Conservation (phyloP, 2,113 vertebrate genomes). For the Brevimyrus niger region DNA sequence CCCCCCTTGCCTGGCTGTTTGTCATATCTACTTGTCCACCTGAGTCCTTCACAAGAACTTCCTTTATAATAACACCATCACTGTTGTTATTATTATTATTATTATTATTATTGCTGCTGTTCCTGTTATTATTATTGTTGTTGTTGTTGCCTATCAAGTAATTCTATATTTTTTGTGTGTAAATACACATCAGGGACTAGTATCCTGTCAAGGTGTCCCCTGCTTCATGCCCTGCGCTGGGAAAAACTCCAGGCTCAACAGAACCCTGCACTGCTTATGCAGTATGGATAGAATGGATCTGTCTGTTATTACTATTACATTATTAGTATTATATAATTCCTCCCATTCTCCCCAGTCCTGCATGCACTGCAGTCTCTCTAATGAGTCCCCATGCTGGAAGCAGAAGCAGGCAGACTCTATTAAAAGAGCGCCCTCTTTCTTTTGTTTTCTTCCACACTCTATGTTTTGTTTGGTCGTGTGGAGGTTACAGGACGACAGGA, state of each 20-base stretch:
- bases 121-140: background rate
- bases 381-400: background rate
- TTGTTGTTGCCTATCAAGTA: background rate
- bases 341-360: background rate
- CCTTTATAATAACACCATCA: background rate
- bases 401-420: background rate
- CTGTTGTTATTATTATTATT: background rate
- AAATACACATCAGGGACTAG: background rate
- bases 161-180: background rate
- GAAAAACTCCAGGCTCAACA: background rate
- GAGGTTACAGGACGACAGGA: background rate
- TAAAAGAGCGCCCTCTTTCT: background rate
- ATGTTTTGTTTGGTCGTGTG: background rate
- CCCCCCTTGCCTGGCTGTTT: background rate
- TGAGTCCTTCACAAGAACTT: background rate
- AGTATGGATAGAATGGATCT: background rate
- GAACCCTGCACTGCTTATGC: background rate
- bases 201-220: background rate
- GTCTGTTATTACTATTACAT: background rate
- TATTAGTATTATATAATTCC: background rate
- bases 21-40: constrained; percentile 25
- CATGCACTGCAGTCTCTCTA: background rate
- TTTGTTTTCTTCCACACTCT: background rate
- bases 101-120: background rate
- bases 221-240: background rate